Base-by-base conservation (phyloP, 2,888 invertebrate genomes). In the Junonia oenone region DNA sequence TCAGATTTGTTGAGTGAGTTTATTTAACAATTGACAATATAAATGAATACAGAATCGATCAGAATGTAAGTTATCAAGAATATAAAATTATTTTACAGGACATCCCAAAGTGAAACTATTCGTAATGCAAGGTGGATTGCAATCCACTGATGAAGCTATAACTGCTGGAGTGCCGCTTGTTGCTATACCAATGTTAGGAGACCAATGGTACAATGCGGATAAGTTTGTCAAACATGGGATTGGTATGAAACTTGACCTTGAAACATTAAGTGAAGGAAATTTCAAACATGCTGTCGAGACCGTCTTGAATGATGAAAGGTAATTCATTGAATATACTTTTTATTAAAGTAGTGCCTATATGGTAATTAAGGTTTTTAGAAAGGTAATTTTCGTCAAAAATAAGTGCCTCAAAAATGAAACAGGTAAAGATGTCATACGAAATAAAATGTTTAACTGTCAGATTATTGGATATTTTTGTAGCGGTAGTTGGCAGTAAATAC, bases 151-250 rank as follows among this genome's bases (percentile, higher is more conserved):
- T n/a, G n/a, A n/a, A n/a, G 9, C 38, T 15, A 2, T 38, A 6
- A 69, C 69, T 13, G 75, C 73, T 4, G 74, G 75, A 43, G 76
- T 81, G 0, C 84, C 85, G 0, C 56, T 84, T 3, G 64, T 85
- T 9, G 81, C 74, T n/a, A 54, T 84, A 31, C 82, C 83, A 0
- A 78, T 84, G 68, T 59, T 78, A 0, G 79, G 63, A 0, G 88
- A 90, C 58, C 83, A 86, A 61, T 76, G 74, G 65, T 72, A 62
- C 26, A 85, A 85, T 57, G 74, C 65, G 0, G 71, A 74, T 19
- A 65, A 67, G 55, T 72, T 68, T 29, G 62, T 59, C 2, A 15
- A 54, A 58, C 59, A 71, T 43, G 67, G 68, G 11, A 72, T 79
- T 40, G 83, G 81, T 5, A 6, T 74, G 1, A 54, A 61, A 55